A percentile compares a stretch with the other conserved stretches of the same genome.
Conservation (phyloP, 2,888 invertebrate species). For the Esperia sulphurella region DNA sequence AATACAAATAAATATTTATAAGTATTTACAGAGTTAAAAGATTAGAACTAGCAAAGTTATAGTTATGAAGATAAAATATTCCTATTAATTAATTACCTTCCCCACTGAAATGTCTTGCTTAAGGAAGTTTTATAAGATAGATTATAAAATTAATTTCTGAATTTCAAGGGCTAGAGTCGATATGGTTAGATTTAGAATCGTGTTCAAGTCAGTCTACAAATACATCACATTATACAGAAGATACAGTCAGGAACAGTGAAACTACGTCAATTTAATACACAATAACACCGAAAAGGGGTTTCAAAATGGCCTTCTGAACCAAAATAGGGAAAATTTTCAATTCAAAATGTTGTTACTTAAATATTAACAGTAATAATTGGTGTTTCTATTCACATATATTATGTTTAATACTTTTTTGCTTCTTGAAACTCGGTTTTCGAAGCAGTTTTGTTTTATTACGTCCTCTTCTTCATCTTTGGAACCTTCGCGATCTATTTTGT, state of each 20-base stretch:
- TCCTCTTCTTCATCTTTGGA: slow-evolving; percentile 23
- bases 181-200: slow-evolving; percentile 47
- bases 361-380: slow-evolving; percentile 32
- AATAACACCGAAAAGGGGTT: slow-evolving; percentile 38
- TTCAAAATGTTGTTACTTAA: slow-evolving; percentile 25
- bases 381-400: slow-evolving; percentile 30
- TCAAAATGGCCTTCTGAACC: slow-evolving; percentile 35
- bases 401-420: background rate
- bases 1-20: background rate
- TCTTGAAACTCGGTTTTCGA: background rate
- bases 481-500: slow-evolving; percentile 12
- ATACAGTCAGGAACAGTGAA: slow-evolving; percentile 1
- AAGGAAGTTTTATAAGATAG: background rate
- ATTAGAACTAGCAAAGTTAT: background rate
- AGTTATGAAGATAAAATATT: background rate
- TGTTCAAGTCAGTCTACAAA: slow-evolving; percentile 42
- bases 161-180: slow-evolving; percentile 20
- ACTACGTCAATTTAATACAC: slow-evolving; percentile 3
- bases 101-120: background rate
- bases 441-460: background rate
- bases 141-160: background rate
- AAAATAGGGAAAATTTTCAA: slow-evolving; percentile 29
- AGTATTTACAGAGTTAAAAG: background rate
- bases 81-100: background rate
- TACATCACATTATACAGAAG: slow-evolving; percentile 19